Base-by-base conservation (phyloP, 2,113 vertebrate species). In the Pelmatolapia mariae region DNA sequence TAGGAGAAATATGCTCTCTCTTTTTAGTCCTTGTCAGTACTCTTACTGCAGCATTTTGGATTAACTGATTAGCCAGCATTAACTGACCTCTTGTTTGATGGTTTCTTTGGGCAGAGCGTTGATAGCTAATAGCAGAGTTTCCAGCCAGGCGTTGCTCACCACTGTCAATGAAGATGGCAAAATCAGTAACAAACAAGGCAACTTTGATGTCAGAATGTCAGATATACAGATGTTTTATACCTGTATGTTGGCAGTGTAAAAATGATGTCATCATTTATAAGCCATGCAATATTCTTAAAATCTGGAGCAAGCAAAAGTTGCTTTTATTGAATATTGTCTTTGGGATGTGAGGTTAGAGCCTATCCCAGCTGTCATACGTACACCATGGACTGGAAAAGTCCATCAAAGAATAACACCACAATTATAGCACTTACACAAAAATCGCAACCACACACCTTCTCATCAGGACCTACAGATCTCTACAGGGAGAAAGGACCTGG, bases 141-240 rank as follows among this genome's bases (percentile, higher is more conserved):
- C 98, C 90, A 99, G 92, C 98, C 98, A 99, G 19, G 98, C 97
- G 8, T 96, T 98, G 95, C 98, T 98, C 90, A 99, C 97, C 91
- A 97, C 98, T 99, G 95, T 54, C n/a, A 81, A 89, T 50, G 68
- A 63, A 83, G 10, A 81, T 3, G 10, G n/a, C 31, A 79, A 26
- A 10, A 76, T 45, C 8, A 81, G 53, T 54, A 47, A 61, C 38
- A 73, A 73, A 73, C 40, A 73, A 16, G 40, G 40, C 40, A 73
- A 73, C 15, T 45, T 73, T 73, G 40, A 18, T 6, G 9, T 73
- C 15, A 73, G 36, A 43, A 73, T 73, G n/a, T 9, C 38, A 73
- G 22, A 26, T 45, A 43, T 73, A 26, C 26, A 66, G 43, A 45
- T 83, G 59, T 29, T 36, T 68, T 33, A 22, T 89, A 98, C 97